phyloP scores from a whole-genome alignment of 2,797 vertebrate genomes.

The Enteromius argenteus region DNA sequence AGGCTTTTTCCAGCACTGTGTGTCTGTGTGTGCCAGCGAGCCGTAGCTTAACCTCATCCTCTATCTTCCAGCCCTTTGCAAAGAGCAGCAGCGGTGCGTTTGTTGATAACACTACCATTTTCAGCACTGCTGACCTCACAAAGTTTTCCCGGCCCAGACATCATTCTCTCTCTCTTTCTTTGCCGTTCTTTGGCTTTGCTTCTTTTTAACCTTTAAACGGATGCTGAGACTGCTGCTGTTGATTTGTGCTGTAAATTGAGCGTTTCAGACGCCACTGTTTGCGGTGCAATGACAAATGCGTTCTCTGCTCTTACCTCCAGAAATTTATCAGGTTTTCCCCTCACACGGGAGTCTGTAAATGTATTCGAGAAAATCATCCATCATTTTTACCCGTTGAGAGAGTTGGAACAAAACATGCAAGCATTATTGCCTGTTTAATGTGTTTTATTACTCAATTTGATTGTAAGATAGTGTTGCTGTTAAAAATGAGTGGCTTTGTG shows the following conservation, averaged over 20 bases:
- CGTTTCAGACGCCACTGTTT: slow-evolving; percentile 20
- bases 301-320: neutral
- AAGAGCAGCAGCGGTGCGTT: slow-evolving; percentile 37
- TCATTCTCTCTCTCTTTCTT: slow-evolving; percentile 22
- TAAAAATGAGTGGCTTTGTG: slow-evolving; percentile 22
- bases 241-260: slow-evolving; percentile 20
- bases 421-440: slow-evolving; percentile 21
- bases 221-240: slow-evolving; percentile 24
- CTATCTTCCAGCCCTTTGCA: slow-evolving; percentile 40
- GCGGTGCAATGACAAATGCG: slow-evolving; percentile 12
- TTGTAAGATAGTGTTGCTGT: neutral
- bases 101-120: slow-evolving; percentile 47
- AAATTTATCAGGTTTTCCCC: neutral
- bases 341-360: neutral
- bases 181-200: slow-evolving; percentile 13
- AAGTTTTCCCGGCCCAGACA: slow-evolving; percentile 38
- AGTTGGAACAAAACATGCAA: slow-evolving; percentile 12
- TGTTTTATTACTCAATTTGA: slow-evolving; percentile 32
- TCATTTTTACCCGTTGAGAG: slow-evolving; percentile 9
- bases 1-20: slow-evolving; percentile 22
- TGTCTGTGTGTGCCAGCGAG: slow-evolving; percentile 28
- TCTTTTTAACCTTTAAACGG: slow-evolving; percentile 41
- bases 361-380: neutral
- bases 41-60: slow-evolving; percentile 27
- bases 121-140: slow-evolving; percentile 47